A percentile compares a stretch with the other conserved stretches of the same genome.
Evolutionary conservation across 2,797 vertebrate species (phyloP).

Genomic region (Sebastes cheni): DNA sequence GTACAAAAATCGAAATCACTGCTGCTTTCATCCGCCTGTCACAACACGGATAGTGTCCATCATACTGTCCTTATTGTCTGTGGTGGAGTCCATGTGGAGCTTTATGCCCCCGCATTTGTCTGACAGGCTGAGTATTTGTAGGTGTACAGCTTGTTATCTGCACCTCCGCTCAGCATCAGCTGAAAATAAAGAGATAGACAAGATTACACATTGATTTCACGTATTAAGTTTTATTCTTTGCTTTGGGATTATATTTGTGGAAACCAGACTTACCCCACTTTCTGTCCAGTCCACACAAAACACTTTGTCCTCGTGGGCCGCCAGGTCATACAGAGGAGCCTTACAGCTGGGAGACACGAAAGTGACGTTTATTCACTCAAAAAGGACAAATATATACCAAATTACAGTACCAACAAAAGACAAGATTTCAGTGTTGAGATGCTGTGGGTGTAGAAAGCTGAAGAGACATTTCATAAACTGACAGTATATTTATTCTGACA

Average conservation of each 20-base stretch:
- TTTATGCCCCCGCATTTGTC: conserved; percentile 89
- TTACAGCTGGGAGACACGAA: conserved; percentile 85
- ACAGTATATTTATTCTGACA: neutral
- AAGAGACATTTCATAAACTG: neutral
- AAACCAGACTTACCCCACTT: conserved; percentile 86
- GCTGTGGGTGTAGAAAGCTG: neutral
- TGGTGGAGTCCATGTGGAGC: neutral
- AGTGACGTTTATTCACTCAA: neutral
- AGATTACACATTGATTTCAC: neutral
- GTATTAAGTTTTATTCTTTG: neutral
- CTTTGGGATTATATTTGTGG: neutral
- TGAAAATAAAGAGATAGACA: conserved; percentile 47
- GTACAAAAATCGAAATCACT: neutral
- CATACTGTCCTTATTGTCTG: neutral
- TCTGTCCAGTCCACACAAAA: conserved; percentile 97
- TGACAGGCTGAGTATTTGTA: conserved; percentile 87
- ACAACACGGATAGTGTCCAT: neutral
- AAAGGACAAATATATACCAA: neutral
- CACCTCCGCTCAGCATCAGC: conserved; percentile 96
- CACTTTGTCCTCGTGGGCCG: conserved; percentile 97
- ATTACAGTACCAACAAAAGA: neutral
- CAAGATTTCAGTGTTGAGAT: neutral
- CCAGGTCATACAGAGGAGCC: conserved; percentile 94
- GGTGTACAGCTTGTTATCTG: conserved; percentile 97
- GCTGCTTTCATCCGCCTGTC: neutral